Evolutionary conservation across 2,113 vertebrate genomes (phyloP).

Genomic region (Cyanoramphus novaezelandiae): DNA sequence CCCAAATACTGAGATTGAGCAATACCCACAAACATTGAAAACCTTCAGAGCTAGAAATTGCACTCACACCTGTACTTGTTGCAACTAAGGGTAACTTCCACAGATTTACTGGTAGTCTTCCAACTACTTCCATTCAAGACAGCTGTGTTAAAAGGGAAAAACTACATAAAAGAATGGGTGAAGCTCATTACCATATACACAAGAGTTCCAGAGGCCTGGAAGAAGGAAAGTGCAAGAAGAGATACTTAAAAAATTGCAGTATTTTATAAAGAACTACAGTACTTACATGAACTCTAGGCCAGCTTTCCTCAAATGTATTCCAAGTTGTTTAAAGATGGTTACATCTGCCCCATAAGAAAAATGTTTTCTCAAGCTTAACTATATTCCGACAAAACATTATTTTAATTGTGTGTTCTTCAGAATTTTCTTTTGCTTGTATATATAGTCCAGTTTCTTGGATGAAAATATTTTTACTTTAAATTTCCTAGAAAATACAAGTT

Average conservation of each 20-base stretch:
- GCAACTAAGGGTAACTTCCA: not conserved
- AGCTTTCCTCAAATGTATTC: not conserved
- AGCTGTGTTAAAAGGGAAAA: not conserved
- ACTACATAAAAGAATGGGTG: not conserved
- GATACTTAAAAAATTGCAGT: not conserved
- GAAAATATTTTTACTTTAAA: not conserved
- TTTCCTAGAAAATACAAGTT: not conserved
- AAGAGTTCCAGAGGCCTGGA: not conserved
- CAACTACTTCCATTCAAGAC: not conserved
- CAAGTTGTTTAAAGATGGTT: not conserved
- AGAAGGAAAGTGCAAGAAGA: not conserved
- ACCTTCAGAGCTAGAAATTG: not conserved
- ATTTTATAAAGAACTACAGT: not conserved
- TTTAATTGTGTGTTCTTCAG: not conserved
- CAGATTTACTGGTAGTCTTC: not conserved
- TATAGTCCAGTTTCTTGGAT: not conserved
- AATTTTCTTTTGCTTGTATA: not conserved
- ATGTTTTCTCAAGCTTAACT: not conserved
- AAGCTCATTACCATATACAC: not conserved
- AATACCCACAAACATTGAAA: not conserved
- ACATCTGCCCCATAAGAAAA: not conserved
- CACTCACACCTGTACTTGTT: fast-evolving
- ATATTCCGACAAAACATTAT: not conserved
- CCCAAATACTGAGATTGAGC: not conserved
- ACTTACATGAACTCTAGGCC: not conserved